Percentiles rank a stretch among this genome's conserved stretches.
These are phyloP conservation scores for Formica aserva DNA, from an alignment of 2,888 invertebrate species.

Conservation along the genomic window DNA sequence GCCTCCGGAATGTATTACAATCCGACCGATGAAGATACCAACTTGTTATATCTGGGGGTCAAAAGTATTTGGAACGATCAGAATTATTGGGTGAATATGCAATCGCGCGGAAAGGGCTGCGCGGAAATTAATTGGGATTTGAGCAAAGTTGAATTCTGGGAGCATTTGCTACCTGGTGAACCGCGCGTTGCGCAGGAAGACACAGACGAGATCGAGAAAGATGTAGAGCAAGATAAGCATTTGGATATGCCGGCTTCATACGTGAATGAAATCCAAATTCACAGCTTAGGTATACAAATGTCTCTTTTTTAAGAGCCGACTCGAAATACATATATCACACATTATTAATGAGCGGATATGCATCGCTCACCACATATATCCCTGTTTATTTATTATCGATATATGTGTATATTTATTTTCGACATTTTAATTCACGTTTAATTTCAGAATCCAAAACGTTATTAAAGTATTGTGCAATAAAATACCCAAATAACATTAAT, in stretches of 20 bases:
- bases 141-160: conserved; percentile 89
- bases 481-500: not conserved
- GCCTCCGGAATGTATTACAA: conserved; percentile 89
- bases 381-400: not conserved
- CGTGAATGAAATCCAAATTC: conserved; percentile 90
- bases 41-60: conserved; percentile 90
- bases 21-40: conserved; percentile 86
- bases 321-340: not conserved
- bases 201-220: conserved; percentile 87
- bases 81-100: conserved; percentile 93
- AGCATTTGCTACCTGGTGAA: conserved; percentile 91
- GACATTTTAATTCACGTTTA: no score
- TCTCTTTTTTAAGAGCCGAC: not conserved
- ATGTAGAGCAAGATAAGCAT: conserved; percentile 87
- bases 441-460: no score
- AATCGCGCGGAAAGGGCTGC: conserved; percentile 87
- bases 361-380: no score
- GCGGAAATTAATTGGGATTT: conserved; percentile 89
- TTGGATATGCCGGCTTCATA: conserved; percentile 92
- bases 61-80: conserved; percentile 95
- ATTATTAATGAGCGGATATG: not conserved
- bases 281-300: conserved; percentile 52
- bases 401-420: not conserved
- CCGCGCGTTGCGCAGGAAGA: conserved; percentile 87
- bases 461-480: no score